Base-by-base conservation (phyloP, 2,113 vertebrate species). In the Eulacestoma nigropectus region DNA sequence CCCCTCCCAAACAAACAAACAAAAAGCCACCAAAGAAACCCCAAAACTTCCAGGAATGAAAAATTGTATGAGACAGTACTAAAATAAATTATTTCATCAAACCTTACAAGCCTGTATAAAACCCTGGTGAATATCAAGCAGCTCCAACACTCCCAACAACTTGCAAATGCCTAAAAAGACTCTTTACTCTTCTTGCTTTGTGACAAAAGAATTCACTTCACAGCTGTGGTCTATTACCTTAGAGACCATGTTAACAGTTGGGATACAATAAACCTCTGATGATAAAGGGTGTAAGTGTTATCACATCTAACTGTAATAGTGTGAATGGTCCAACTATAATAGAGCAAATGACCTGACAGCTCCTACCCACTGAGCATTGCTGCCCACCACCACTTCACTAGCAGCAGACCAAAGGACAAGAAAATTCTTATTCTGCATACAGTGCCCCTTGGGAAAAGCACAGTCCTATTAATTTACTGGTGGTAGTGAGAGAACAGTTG, bases 401-500 rank as follows among this genome's bases (percentile, higher is more conserved):
- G 76, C n/a, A 64, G 22, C 59, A 85, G 93, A 60, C 44, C 56
- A 72, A 94, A n/a, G 76, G 52, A 90, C 41, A 90, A 84, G 92
- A 49, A 91, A 94, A 93, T 73, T 70, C 55, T 94, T 72, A 20
- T 95, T 95, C 87, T 85, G 30, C 27, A 19, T 89, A 85, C 56
- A 95, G 69, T 57, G 88, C 62, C 82, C 87, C 74, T 95, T 74
- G 82, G 94, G 87, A 89, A 93, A 87, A 81, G 64, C 72, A 81
- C 63, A 95, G 90, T 93, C 65, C 81, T 82, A 69, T 78, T 97
- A 96, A 96, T 96, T 97, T 94, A 79, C 67, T 87, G 33, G 79
- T 93, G 85, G 86, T 89, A 90, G 83, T 73, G 83, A 97, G 93
- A 90, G 88, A 95, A 96, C 84, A 92, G 91, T 97, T 97, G 89